Evolutionary conservation across 2,113 vertebrate species (phyloP).

Genomic region (Cinclus cinclus): DNA sequence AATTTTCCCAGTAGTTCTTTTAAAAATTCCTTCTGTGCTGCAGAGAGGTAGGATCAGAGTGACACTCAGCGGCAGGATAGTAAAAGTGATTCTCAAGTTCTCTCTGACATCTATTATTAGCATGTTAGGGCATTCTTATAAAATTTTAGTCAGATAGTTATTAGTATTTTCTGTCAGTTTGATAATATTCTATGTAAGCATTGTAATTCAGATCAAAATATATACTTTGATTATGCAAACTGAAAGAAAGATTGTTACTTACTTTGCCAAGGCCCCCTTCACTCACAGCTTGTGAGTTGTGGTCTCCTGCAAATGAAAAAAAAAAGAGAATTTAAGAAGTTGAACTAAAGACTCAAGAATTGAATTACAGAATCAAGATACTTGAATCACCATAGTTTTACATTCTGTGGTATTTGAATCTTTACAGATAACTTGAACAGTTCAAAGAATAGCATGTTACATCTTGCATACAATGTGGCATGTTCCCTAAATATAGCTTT

Average conservation of each 20-base stretch:
- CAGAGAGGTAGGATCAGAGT: conserved; percentile 38
- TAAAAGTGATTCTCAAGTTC: neutral
- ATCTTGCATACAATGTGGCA: neutral
- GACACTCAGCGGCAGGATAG: conserved; percentile 57
- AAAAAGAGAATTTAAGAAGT: neutral
- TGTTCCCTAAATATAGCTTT: neutral
- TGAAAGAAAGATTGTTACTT: neutral
- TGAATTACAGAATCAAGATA: neutral
- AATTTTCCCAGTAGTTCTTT: neutral
- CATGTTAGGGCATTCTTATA: neutral
- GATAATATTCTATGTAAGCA: neutral
- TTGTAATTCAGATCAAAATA: neutral
- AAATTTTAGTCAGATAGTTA: neutral
- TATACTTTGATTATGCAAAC: neutral
- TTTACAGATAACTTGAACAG: neutral
- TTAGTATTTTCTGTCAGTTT: neutral
- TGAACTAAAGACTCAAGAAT: neutral
- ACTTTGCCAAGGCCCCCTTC: neutral
- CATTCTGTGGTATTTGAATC: neutral
- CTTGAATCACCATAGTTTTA: neutral
- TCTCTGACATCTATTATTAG: neutral
- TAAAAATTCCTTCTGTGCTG: neutral
- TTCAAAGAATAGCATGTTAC: neutral
- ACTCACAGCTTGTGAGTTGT: neutral
- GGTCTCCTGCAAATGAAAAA: neutral